phyloP scores from a whole-genome alignment of 1,140 invertebrate genomes.

The Teleopsis dalmanni region DNA sequence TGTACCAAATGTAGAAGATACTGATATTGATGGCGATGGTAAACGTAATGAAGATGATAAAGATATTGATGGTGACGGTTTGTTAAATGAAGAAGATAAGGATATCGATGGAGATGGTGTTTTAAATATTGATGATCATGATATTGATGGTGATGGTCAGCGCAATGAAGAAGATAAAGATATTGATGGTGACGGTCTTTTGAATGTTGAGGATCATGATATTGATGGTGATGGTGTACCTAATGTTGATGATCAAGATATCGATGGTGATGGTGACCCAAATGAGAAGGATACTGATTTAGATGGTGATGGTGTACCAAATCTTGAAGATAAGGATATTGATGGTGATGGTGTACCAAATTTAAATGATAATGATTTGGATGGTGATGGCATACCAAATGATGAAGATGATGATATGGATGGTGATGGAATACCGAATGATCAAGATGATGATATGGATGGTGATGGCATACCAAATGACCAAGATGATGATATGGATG shows the following conservation, averaged over 20 bases:
- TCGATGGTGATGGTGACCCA: constrained; percentile 35
- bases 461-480: constrained; percentile 13
- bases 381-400: constrained; percentile 28
- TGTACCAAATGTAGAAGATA: constrained; percentile 37
- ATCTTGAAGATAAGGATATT: constrained; percentile 20
- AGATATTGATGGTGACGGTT: constrained; percentile 38
- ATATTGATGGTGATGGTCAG: constrained; percentile 45
- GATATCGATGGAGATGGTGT: constrained; percentile 39
- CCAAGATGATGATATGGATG: constrained; percentile 20
- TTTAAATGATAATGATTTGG: constrained; percentile 31
- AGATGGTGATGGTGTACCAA: constrained; percentile 31
- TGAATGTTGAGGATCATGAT: constrained; percentile 26
- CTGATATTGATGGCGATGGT: constrained; percentile 36
- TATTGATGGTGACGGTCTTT: constrained; percentile 25
- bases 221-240: constrained; percentile 18
- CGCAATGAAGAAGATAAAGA: constrained; percentile 24
- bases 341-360: constrained; percentile 33
- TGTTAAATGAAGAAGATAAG: constrained; percentile 29
- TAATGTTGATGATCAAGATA: constrained; percentile 29
- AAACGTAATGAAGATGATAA: constrained; percentile 25
- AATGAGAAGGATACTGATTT: constrained; percentile 29
- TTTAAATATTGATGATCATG: constrained; percentile 44
- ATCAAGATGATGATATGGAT: constrained; percentile 12
- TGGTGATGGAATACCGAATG: constrained; percentile 17
- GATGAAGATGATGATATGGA: constrained; percentile 23